phyloP scores from a whole-genome alignment of 2,797 vertebrate genomes.

The Steatocranus sp. region DNA sequence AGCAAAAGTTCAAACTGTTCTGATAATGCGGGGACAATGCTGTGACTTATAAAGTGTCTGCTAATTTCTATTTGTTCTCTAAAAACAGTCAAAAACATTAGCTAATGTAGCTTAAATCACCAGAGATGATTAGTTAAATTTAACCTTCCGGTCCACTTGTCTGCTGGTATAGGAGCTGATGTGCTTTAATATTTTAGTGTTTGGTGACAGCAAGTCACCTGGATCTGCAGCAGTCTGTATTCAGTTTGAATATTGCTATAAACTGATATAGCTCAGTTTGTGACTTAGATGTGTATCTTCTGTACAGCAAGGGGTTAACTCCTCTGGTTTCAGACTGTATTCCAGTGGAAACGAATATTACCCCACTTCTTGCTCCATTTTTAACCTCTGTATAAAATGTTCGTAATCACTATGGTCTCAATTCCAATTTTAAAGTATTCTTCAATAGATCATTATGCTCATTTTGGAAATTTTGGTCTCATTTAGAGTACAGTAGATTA shows the following conservation, averaged over 20 bases:
- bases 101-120: not conserved
- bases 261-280: not conserved
- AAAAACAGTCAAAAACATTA: not conserved
- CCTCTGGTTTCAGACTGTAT: not conserved
- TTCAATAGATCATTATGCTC: not conserved
- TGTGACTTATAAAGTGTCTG: fast-evolving
- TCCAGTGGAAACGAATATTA: not conserved
- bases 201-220: not conserved
- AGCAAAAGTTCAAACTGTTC: not conserved
- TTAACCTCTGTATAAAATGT: not conserved
- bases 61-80: not conserved
- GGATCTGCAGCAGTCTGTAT: not conserved
- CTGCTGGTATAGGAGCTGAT: not conserved
- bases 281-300: not conserved
- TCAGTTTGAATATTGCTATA: not conserved
- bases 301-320: fast-evolving
- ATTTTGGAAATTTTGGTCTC: not conserved
- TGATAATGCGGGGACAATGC: not conserved
- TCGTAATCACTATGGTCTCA: not conserved
- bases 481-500: not conserved
- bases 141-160: not conserved
- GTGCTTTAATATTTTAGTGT: not conserved
- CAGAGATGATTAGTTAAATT: not conserved
- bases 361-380: not conserved
- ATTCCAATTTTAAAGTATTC: not conserved